Evolutionary conservation across 2,888 invertebrate species (phyloP).

Genomic region (Troilus luridus): DNA sequence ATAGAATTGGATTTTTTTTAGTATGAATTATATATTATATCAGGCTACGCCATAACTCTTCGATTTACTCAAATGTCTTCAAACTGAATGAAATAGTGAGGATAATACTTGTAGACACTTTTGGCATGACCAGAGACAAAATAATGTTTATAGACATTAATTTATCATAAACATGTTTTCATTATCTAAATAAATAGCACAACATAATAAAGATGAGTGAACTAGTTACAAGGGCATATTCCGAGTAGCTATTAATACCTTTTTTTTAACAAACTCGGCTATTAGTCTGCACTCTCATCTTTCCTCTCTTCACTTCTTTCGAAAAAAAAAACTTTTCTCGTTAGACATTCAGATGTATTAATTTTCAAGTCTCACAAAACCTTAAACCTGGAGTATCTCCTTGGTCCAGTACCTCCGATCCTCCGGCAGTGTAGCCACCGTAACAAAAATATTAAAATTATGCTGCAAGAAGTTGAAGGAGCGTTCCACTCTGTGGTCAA

Average conservation of each 20-base stretch:
- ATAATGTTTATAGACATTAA: neutral
- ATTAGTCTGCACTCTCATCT: neutral
- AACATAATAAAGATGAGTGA: neutral
- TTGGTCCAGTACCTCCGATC: neutral
- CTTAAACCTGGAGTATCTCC: neutral
- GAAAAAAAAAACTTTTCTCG: neutral
- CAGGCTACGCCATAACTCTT: no score
- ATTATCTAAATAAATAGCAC: neutral
- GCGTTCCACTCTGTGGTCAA: neutral
- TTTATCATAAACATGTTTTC: neutral
- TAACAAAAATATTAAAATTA: conserved; percentile 21
- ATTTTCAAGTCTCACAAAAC: neutral
- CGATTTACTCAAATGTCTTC: no score
- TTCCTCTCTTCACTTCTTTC: neutral
- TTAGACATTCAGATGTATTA: neutral
- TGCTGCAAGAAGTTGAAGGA: neutral
- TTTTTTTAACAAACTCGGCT: neutral
- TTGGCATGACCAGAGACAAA: neutral
- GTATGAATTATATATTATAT: no score
- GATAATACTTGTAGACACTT: neutral
- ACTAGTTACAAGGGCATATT: neutral
- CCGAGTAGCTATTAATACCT: neutral
- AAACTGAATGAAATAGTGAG: no score
- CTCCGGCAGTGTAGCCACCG: neutral
- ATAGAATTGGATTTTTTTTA: no score